Percentiles rank a stretch among this genome's conserved stretches.
These are phyloP conservation scores for Poeciliopsis turneri DNA, from an alignment of 2,797 vertebrate genomes.

Conservation along the genomic window DNA sequence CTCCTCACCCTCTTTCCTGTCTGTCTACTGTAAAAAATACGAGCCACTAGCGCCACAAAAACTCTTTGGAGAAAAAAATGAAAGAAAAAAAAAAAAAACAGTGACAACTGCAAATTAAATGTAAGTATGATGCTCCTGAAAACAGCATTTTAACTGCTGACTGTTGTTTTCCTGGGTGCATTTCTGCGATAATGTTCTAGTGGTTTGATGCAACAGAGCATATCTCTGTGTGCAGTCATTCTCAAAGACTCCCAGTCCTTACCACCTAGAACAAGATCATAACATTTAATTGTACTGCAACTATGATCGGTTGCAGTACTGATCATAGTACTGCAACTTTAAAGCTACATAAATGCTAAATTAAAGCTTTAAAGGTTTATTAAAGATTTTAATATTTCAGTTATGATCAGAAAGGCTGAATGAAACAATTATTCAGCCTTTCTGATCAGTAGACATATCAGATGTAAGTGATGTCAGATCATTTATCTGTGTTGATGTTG, in stretches of 20 bases:
- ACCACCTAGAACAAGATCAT: neutral
- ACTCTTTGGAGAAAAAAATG: too few relatives aligned
- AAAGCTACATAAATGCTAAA: too few relatives aligned
- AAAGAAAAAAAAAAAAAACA: neutral
- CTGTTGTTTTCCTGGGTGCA: conserved; percentile 27
- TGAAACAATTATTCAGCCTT: neutral
- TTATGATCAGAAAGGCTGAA: neutral
- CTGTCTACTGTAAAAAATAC: too few relatives aligned
- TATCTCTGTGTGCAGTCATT: neutral
- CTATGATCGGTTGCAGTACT: neutral
- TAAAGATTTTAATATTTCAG: neutral
- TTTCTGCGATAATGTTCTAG: conserved; percentile 1
- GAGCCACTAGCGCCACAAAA: too few relatives aligned
- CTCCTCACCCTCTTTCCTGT: too few relatives aligned
- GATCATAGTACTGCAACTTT: too few relatives aligned
- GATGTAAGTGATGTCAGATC: neutral
- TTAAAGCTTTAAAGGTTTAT: neutral
- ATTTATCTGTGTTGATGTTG: neutral
- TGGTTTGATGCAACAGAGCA: conserved; percentile 1
- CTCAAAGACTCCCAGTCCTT: neutral
- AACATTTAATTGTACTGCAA: neutral
- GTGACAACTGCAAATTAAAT: conserved; percentile 20
- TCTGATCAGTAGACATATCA: neutral
- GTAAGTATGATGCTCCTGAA: conserved; percentile 27
- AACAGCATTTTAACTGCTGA: conserved; percentile 16